phyloP scores from a whole-genome alignment of 2,797 vertebrate genomes.

The Gambelia wislizenii region DNA sequence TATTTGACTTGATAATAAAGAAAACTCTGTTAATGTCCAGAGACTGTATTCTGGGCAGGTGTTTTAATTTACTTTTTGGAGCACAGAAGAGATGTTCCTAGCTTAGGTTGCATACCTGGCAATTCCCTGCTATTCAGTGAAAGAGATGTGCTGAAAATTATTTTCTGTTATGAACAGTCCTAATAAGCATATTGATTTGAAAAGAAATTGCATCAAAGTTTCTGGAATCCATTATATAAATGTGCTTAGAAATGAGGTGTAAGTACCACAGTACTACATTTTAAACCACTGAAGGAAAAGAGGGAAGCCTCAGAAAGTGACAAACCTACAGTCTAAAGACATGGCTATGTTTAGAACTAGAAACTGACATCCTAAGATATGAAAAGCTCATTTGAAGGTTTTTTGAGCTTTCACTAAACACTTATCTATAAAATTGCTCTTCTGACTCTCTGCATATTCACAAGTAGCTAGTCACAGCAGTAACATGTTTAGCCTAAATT shows the following conservation, averaged over 20 bases:
- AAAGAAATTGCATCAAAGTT: neutral
- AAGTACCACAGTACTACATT: fast-evolving
- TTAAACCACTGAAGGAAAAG: neutral
- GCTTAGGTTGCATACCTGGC: neutral
- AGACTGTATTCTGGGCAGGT: neutral
- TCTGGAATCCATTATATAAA: neutral
- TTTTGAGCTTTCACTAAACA: conserved; percentile 8
- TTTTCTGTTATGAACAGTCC: neutral
- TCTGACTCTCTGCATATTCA: conserved; percentile 43
- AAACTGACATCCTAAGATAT: neutral
- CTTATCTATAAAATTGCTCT: conserved; percentile 20
- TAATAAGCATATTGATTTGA: neutral
- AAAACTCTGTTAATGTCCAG: neutral
- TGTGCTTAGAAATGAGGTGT: neutral
- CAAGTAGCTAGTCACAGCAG: conserved; percentile 48
- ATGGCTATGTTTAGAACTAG: neutral
- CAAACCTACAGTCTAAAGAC: neutral
- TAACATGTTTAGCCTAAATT: conserved; percentile 53
- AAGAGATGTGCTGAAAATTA: neutral
- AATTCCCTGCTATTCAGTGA: neutral
- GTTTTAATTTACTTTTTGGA: neutral
- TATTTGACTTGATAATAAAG: neutral
- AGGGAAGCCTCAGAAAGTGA: neutral
- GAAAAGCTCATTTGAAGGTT: conserved; percentile 5
- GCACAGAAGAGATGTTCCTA: neutral